A percentile compares a stretch with the other conserved stretches of the same genome.
These are phyloP conservation scores for Phocides pigmalion DNA, from an alignment of 1,140 invertebrate genomes.

Conservation along the genomic window DNA sequence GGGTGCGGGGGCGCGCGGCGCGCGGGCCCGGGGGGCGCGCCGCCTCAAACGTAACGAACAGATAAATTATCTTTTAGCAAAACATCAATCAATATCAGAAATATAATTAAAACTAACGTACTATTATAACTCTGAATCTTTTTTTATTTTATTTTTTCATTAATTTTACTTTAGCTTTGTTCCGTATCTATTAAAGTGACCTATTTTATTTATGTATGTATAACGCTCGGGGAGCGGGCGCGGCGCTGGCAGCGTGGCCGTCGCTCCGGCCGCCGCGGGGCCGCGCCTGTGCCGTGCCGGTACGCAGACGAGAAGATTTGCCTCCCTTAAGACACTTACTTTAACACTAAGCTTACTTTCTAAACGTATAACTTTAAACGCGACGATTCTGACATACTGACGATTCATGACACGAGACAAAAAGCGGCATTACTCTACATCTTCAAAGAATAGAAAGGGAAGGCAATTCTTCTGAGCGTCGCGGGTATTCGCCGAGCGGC, in stretches of 20 bases:
- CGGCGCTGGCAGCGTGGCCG: constrained; percentile 49
- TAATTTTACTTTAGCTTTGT: constrained; percentile 66
- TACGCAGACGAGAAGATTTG: background rate
- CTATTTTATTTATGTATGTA: constrained; percentile 59
- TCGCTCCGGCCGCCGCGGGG: constrained; percentile 34
- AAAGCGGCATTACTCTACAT: constrained; percentile 29
- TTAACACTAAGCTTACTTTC: constrained; percentile 34
- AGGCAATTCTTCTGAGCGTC: constrained; percentile 4
- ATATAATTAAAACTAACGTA: constrained; percentile 83
- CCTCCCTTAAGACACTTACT: constrained; percentile 26
- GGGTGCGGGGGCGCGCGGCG: constrained; percentile 25
- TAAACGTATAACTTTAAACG: constrained; percentile 37
- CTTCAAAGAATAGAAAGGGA: constrained; percentile 21
- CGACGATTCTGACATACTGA: constrained; percentile 18
- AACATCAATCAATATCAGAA: constrained; percentile 83
- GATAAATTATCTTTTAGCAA: constrained; percentile 82
- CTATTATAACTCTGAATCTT: constrained; percentile 79
- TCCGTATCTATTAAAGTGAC: constrained; percentile 72
- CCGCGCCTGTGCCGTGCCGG: too few species aligned
- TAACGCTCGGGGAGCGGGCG: constrained; percentile 59
- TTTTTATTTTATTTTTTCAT: constrained; percentile 60
- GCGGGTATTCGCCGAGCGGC: background rate
- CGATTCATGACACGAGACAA: constrained; percentile 19
- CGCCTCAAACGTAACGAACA: constrained; percentile 75
- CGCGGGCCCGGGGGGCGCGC: constrained; percentile 44